phyloP scores from a whole-genome alignment of 2,888 invertebrate species.

The Drosophila leonis region DNA sequence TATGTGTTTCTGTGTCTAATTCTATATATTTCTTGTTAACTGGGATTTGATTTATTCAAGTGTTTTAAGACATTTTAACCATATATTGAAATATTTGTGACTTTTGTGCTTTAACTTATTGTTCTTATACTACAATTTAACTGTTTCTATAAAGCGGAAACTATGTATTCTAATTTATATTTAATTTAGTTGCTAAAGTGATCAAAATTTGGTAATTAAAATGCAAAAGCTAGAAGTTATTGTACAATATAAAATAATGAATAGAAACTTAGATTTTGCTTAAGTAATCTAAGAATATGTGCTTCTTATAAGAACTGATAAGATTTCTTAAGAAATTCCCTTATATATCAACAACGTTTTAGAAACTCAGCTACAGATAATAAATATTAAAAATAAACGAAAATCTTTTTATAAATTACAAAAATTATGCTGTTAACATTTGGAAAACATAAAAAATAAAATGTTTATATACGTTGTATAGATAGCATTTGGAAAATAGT shows the following conservation, averaged over 20 bases:
- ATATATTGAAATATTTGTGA: not conserved
- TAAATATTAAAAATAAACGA: not conserved
- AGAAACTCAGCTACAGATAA: not conserved
- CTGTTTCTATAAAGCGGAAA: not conserved
- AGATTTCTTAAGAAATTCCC: not conserved
- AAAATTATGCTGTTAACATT: not conserved
- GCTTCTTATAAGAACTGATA: not conserved
- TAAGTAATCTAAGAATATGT: not conserved
- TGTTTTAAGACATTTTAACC: not conserved
- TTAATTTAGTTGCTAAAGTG: not conserved
- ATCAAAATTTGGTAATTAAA: not conserved
- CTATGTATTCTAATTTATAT: too few species aligned
- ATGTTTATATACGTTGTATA: too few species aligned
- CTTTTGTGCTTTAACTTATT: not conserved
- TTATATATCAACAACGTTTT: not conserved
- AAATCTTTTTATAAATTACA: not conserved
- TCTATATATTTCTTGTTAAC: slow-evolving; percentile 16
- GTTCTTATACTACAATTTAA: not conserved
- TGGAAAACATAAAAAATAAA: too few species aligned
- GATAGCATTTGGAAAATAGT: too few species aligned
- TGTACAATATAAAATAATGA: too few species aligned
- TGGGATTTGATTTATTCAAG: not conserved
- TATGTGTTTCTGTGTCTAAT: slow-evolving; percentile 19
- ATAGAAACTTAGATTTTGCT: not conserved
- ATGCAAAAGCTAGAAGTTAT: not conserved